phyloP scores from a whole-genome alignment of 2,888 invertebrate genomes.

The Oligia strigilis region DNA sequence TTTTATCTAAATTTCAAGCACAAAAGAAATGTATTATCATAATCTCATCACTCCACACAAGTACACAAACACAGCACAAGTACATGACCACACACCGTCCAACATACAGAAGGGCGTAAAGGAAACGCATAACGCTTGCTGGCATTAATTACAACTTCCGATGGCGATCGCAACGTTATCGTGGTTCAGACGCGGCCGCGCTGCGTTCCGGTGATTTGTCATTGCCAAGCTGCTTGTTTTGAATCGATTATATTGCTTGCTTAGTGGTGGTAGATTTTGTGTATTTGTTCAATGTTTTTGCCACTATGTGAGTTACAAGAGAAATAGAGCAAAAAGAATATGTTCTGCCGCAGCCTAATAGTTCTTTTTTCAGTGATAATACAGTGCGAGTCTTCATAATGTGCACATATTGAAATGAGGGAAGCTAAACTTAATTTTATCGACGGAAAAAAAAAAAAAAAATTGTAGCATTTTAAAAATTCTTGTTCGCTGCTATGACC shows the following conservation, averaged over 20 bases:
- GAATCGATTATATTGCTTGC: constrained; percentile 61
- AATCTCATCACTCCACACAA: background rate
- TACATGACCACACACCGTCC: constrained; percentile 9
- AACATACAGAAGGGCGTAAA: constrained; percentile 65
- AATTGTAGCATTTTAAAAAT: too few relatives aligned
- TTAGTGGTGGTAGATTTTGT: constrained; percentile 24
- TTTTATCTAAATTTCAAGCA: too few relatives aligned
- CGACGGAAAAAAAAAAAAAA: too few relatives aligned
- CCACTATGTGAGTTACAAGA: background rate
- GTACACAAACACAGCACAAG: background rate
- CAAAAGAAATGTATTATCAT: too few relatives aligned
- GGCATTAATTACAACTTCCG: constrained; percentile 84
- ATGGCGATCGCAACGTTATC: constrained; percentile 76
- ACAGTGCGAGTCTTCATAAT: too few relatives aligned
- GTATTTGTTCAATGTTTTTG: background rate
- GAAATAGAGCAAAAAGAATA: background rate
- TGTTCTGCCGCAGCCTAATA: too few relatives aligned
- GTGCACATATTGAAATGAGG: too few relatives aligned
- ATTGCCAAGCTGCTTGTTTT: constrained; percentile 70
- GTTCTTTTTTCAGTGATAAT: too few relatives aligned
- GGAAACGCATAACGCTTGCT: constrained; percentile 80
- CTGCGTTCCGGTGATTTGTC: constrained; percentile 70
- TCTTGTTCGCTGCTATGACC: too few relatives aligned
- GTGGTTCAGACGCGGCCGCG: constrained; percentile 65
- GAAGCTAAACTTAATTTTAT: too few relatives aligned